Evolutionary conservation across 2,797 vertebrate genomes (phyloP).

Genomic region (Coregonus sp.): DNA sequence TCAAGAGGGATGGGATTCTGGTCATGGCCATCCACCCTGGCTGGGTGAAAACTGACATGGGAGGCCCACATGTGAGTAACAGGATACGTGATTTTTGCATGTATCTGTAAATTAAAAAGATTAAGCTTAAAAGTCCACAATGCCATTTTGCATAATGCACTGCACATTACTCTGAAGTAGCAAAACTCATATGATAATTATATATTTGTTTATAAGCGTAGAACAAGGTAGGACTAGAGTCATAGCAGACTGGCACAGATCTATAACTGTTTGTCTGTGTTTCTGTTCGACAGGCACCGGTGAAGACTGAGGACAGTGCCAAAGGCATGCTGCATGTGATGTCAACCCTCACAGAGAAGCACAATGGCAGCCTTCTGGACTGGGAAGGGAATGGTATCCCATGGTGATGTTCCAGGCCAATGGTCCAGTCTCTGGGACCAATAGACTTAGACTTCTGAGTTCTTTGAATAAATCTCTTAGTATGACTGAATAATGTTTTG

Average conservation of each 20-base stretch:
- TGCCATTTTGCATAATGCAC: not conserved
- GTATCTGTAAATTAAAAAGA: not conserved
- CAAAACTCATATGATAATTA: not conserved
- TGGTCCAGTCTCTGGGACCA: not conserved
- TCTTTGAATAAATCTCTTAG: not conserved
- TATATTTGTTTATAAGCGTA: not conserved
- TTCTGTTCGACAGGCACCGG: slow-evolving; percentile 50
- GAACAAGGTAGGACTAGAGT: not conserved
- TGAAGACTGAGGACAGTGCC: slow-evolving; percentile 51
- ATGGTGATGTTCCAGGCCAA: slow-evolving; percentile 52
- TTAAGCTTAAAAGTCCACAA: not conserved
- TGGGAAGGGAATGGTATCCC: slow-evolving; percentile 53
- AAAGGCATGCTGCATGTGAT: slow-evolving; percentile 56
- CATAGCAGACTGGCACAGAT: not conserved
- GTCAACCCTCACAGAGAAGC: slow-evolving; percentile 54
- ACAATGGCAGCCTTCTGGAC: slow-evolving; percentile 56
- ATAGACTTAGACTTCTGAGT: not conserved
- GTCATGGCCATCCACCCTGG: slow-evolving; percentile 65
- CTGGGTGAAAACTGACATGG: slow-evolving; percentile 72
- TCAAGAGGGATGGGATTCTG: slow-evolving; percentile 58
- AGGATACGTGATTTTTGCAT: not conserved
- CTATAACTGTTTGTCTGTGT: not conserved
- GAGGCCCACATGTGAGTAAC: slow-evolving; percentile 49
- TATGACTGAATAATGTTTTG: not conserved
- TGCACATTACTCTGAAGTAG: not conserved